phyloP scores from a whole-genome alignment of 2,113 vertebrate genomes.

The Vidua macroura region DNA sequence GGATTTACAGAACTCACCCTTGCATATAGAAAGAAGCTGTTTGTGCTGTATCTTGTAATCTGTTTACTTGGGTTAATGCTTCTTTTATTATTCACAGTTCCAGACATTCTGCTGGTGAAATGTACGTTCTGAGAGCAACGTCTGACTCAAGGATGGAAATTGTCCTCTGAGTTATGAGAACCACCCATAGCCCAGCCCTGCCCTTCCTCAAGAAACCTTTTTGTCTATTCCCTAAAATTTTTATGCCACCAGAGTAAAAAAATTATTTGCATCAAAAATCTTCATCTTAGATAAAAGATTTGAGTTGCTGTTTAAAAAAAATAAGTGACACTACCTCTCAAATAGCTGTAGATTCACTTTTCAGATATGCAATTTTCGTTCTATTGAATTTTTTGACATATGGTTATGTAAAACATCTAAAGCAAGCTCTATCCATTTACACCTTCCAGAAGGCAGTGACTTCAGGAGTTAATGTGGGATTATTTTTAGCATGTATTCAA shows the following conservation, averaged over 20 bases:
- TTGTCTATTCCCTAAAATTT: neutral
- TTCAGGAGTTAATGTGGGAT: conserved; percentile 51
- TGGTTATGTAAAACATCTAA: conserved; percentile 50
- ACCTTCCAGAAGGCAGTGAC: conserved; percentile 33
- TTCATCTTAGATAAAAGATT: neutral
- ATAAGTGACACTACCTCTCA: neutral
- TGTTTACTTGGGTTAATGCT: neutral
- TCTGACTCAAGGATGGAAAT: neutral
- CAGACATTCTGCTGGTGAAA: neutral
- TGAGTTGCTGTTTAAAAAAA: neutral
- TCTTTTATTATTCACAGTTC: neutral
- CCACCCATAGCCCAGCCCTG: neutral
- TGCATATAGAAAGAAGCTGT: neutral
- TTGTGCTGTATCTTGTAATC: neutral
- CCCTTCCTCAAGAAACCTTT: neutral
- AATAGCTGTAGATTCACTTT: neutral
- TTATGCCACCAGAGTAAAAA: neutral
- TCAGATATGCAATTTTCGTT: neutral
- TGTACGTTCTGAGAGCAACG: neutral
- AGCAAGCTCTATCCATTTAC: conserved; percentile 47
- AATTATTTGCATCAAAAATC: neutral
- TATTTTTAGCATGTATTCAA: conserved; percentile 72
- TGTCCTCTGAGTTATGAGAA: neutral
- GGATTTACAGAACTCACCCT: neutral
- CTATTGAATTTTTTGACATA: conserved; percentile 47